Percentiles rank a stretch among this genome's conserved stretches.
Evolutionary conservation across 2,888 invertebrate genomes (phyloP).

Genomic region (Synanthedon andrenaeformis): DNA sequence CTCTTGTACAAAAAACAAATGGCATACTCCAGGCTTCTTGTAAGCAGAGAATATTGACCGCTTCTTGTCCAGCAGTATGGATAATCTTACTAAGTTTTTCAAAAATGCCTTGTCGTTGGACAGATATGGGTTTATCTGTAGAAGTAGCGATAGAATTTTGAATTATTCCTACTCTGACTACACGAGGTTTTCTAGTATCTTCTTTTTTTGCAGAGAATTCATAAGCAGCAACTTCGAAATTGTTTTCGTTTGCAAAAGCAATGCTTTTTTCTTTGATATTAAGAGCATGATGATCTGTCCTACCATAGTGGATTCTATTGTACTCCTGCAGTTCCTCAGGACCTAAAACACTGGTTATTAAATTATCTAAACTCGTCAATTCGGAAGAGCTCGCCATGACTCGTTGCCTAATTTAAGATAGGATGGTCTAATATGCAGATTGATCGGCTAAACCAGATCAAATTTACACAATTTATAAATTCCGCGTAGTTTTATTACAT

Average conservation of each 20-base stretch:
- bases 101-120: constrained; percentile 84
- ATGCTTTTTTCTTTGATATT: constrained; percentile 58
- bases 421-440: too few relatives aligned
- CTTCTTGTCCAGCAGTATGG: constrained; percentile 78
- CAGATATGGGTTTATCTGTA: constrained; percentile 78
- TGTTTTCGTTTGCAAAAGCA: constrained; percentile 56
- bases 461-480: too few relatives aligned
- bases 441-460: too few relatives aligned
- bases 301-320: constrained; percentile 84
- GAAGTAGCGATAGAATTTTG: constrained; percentile 86
- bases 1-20: constrained; percentile 97
- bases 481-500: too few relatives aligned
- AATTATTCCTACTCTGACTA: constrained; percentile 86
- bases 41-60: constrained; percentile 91
- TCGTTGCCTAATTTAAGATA: background rate
- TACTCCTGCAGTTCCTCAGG: constrained; percentile 73
- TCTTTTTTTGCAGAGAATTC: constrained; percentile 77
- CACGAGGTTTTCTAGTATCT: constrained; percentile 75
- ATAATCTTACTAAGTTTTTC: constrained; percentile 81
- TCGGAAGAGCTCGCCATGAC: constrained; percentile 31
- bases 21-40: constrained; percentile 99
- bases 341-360: constrained; percentile 27
- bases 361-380: constrained; percentile 41
- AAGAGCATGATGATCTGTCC: constrained; percentile 66
- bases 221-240: constrained; percentile 84